These are phyloP conservation scores for Tapirus terrestris DNA, from an alignment of 2,113 vertebrate genomes.

Conservation along the genomic window DNA sequence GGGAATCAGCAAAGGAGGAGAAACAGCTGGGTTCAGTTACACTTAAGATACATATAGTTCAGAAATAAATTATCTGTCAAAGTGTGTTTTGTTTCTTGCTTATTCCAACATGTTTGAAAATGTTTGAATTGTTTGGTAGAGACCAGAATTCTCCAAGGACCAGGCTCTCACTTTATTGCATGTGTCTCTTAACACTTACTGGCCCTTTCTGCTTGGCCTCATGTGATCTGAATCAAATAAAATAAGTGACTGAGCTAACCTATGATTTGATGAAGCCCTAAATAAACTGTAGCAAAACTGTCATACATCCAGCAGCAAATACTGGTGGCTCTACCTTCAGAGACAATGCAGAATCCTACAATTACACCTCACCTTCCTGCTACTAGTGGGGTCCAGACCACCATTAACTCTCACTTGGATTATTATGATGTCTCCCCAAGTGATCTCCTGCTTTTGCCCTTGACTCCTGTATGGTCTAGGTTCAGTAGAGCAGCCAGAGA, in stretches of 20 bases:
- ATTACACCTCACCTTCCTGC: background rate
- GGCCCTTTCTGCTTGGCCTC: background rate
- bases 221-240: background rate
- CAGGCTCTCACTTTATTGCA: constrained; percentile 1
- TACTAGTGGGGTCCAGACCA: background rate
- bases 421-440: background rate
- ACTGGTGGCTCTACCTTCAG: background rate
- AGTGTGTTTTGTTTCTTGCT: constrained; percentile 75
- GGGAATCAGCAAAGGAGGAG: constrained; percentile 1
- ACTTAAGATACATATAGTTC: constrained; percentile 77
- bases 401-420: background rate
- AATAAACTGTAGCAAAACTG: background rate
- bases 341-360: background rate
- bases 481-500: background rate
- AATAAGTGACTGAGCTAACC: background rate
- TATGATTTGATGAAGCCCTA: background rate
- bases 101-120: constrained; percentile 73
- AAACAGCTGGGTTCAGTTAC: constrained; percentile 79
- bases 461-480: background rate
- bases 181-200: constrained; percentile 17
- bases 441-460: background rate
- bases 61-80: constrained; percentile 77
- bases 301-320: background rate
- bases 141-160: constrained; percentile 61
- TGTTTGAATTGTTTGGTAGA: constrained; percentile 69